Evolutionary conservation across 2,888 invertebrate genomes (phyloP), one percentile per base, ranked within the genome.

Genomic region (Thereva unica): DNA sequence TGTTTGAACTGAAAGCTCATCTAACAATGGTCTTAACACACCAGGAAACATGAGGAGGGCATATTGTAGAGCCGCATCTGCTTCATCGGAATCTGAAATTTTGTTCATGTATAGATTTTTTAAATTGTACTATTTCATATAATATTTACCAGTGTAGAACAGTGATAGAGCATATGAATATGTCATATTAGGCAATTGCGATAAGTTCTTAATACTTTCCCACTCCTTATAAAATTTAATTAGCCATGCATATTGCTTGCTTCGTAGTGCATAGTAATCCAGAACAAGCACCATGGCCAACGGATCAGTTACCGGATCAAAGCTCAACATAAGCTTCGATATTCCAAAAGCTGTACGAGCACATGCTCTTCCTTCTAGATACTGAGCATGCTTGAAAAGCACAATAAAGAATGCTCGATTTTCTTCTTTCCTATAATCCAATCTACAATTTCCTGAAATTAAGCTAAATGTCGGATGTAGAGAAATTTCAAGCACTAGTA

Each of bases 301-400:
- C 1, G 92, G 92, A 81, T 93, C 93, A 9, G 83, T 84, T 9
- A 87, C 87, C 0, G 91, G 90, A 78, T 92, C 90, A 57, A 92
- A 80, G 8, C 87, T 88, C 65, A 93, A 82, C n/a, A 95, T 81
- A 52, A 94, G 79, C 80, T 95, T 95, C 76, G 91, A 90, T 72
- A 93, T 86, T 79, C 95, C 94, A 71, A 95, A 82, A n/a, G 94
- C 90, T 2, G 95, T 94, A 70, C 93, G 85, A 75, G 90, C 89
- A 78, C 93, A 93, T 4, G 93, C 92, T 70, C 91, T 84, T 68
- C 89, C 88, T 38, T 91, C 90, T 65, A 93, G 85, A 76, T 89
- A 91, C 66, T 85, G 84, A 69, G 93, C 82, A 77, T 93, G 92
- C 75, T 91, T 91, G 77, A 93, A 93, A 35, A 95, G 79, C 0